Evolutionary conservation across 2,113 vertebrate genomes (phyloP).

Genomic region (Sylvietta virens): DNA sequence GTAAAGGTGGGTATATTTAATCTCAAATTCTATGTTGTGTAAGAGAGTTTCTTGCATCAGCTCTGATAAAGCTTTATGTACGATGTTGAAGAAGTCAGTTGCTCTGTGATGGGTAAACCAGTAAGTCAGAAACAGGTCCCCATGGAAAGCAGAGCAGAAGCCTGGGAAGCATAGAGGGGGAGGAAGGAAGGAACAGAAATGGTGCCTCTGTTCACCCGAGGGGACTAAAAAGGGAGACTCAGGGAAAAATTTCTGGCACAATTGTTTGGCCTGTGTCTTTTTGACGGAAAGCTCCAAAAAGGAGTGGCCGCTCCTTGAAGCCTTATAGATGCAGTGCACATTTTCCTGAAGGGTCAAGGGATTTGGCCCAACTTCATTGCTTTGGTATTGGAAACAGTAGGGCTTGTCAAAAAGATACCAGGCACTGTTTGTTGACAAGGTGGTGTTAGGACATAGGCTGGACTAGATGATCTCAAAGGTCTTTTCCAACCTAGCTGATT

Average conservation of each 20-base stretch:
- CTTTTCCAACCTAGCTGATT: not conserved
- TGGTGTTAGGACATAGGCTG: not conserved
- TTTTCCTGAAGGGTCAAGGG: not conserved
- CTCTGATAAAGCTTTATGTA: not conserved
- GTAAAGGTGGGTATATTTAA: not conserved
- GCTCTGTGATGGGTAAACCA: not conserved
- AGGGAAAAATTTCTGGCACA: not conserved
- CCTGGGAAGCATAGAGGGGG: rapidly evolving
- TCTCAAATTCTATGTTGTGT: not conserved
- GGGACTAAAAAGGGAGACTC: not conserved
- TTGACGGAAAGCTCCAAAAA: not conserved
- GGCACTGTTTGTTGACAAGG: not conserved
- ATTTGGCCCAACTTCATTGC: not conserved
- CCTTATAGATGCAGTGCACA: not conserved
- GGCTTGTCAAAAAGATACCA: not conserved
- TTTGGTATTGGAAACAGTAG: not conserved
- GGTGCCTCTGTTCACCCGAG: not conserved
- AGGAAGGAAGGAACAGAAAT: not conserved
- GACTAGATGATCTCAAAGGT: not conserved
- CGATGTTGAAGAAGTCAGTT: not conserved
- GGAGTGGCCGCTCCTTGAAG: not conserved
- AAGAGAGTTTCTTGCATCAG: not conserved
- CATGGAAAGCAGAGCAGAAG: not conserved
- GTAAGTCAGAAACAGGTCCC: not conserved
- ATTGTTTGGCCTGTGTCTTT: not conserved